Evolutionary conservation across 2,797 vertebrate genomes (phyloP).

Genomic region (Octomys mimax): DNA sequence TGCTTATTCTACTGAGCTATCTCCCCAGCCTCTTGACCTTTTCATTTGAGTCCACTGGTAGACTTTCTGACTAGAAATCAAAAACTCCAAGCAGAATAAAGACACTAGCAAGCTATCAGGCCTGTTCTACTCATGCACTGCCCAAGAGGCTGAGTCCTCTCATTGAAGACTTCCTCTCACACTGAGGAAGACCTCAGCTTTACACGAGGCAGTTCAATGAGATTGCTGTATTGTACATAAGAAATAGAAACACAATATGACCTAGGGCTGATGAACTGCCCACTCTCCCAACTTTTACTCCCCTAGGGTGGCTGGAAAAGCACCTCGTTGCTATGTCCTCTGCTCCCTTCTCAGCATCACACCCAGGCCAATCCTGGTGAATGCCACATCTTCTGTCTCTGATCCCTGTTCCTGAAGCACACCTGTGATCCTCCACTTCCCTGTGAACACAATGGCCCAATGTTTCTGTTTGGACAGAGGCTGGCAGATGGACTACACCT

Average conservation of each 20-base stretch:
- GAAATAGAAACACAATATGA: neutral
- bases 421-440: neutral
- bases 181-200: neutral
- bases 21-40: neutral
- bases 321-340: neutral
- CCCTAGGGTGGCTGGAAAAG: neutral
- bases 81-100: neutral
- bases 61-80: conserved; percentile 20
- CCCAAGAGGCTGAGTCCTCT: neutral
- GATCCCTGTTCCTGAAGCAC: neutral
- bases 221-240: neutral
- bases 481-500: neutral
- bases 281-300: neutral
- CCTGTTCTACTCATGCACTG: neutral
- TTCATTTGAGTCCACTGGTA: neutral
- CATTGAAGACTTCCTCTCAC: neutral
- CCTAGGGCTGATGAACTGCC: neutral
- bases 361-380: conserved; percentile 9
- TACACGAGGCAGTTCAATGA: neutral
- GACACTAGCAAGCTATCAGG: neutral
- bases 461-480: neutral
- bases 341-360: neutral
- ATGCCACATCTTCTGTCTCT: neutral
- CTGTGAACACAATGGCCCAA: neutral
- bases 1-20: too few relatives aligned